A percentile compares a stretch with the other conserved stretches of the same genome.
Conservation (phyloP, 1,140 invertebrate species). For the Harpegnathos saltator region DNA sequence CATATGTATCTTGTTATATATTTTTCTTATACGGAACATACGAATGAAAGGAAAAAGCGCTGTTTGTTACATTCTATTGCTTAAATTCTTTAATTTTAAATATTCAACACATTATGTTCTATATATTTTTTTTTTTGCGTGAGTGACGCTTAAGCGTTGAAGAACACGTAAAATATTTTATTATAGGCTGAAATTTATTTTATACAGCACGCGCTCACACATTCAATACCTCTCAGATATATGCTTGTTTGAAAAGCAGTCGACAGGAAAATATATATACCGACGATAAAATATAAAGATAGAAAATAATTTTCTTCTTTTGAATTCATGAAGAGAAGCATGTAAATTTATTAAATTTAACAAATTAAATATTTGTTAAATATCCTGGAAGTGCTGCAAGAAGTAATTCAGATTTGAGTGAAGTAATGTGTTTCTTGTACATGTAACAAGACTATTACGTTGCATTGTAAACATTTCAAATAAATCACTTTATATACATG, state of each 20-base stretch:
- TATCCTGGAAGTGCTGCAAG: background rate
- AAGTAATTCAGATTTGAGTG: conserved; percentile 29
- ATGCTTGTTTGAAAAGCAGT: background rate
- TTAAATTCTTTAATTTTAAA: background rate
- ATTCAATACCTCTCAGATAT: conserved; percentile 32
- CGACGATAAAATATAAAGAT: conserved; percentile 9
- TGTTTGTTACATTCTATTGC: conserved; percentile 1
- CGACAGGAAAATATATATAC: conserved; percentile 4
- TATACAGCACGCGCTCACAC: background rate
- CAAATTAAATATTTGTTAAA: conserved; percentile 8
- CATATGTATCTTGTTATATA: conserved; percentile 11
- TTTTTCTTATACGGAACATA: too few species aligned
- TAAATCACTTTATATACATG: conserved; percentile 51
- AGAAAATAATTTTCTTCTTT: conserved; percentile 19
- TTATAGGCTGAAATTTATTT: background rate
- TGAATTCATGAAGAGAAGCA: conserved; percentile 27
- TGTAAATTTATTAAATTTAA: too few species aligned
- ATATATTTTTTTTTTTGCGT: too few species aligned
- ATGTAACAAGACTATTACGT: conserved; percentile 19
- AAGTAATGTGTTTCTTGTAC: conserved; percentile 29
- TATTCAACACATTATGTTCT: too few species aligned
- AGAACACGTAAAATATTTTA: conserved; percentile 16
- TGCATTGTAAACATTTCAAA: conserved; percentile 37
- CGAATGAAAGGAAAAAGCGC: background rate
- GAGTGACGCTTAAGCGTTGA: background rate